A percentile compares a stretch with the other conserved stretches of the same genome.
Evolutionary conservation across 2,888 invertebrate species (phyloP).

Genomic region (Deilephila porcellus): DNA sequence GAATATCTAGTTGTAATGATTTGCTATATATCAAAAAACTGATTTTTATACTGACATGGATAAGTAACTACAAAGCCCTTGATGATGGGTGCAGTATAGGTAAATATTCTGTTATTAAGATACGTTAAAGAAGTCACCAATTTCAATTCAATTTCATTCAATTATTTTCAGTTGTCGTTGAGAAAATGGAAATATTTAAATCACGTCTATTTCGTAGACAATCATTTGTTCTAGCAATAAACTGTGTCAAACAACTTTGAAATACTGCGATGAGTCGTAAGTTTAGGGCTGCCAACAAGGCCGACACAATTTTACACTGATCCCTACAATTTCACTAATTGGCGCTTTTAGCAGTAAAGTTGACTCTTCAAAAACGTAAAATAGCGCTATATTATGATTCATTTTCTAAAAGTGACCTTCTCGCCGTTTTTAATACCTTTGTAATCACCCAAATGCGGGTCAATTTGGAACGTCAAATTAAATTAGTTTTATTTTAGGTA

Average conservation of each 20-base stretch:
- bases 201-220: not conserved
- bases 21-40: too few species aligned
- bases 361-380: slow-evolving; percentile 22
- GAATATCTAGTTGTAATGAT: too few species aligned
- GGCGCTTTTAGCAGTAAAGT: slow-evolving; percentile 15
- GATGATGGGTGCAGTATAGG: too few species aligned
- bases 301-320: slow-evolving; percentile 5
- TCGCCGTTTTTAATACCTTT: not conserved
- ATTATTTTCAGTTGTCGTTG: not conserved
- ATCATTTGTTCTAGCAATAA: slow-evolving; percentile 4
- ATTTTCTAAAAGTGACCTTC: slow-evolving; percentile 6
- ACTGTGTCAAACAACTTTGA: slow-evolving; percentile 4
- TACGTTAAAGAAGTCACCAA: not conserved
- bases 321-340: slow-evolving; percentile 20
- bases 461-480: slow-evolving; percentile 22
- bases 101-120: too few species aligned
- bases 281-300: not conserved
- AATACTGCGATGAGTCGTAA: not conserved
- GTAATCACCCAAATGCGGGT: slow-evolving; percentile 16
- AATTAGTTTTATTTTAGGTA: not conserved
- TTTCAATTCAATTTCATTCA: not conserved
- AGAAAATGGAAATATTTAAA: not conserved
- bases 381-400: slow-evolving; percentile 27
- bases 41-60: too few species aligned
- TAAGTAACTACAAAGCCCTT: too few species aligned